Evolutionary conservation across 64 coral and sea anemone genomes (phyloP).

Genomic region (Cladopsammia gracilis): DNA sequence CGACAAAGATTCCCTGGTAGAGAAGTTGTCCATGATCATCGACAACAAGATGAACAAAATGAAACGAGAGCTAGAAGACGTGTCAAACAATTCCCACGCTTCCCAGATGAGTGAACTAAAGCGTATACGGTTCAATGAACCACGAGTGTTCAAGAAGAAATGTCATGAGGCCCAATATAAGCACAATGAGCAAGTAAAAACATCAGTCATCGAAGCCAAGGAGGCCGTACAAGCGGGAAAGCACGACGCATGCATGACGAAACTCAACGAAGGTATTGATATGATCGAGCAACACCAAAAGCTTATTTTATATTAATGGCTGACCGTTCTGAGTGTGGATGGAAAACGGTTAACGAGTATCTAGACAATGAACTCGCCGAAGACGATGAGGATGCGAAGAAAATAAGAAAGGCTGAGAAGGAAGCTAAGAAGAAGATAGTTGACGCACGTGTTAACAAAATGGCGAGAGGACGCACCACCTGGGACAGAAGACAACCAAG

Average conservation of each 20-base stretch:
- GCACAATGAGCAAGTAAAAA: not conserved
- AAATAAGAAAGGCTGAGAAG: conserved; percentile 53
- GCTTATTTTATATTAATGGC: conserved; percentile 15
- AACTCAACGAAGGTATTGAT: not conserved
- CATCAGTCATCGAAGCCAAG: not conserved
- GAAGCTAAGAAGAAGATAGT: conserved; percentile 38
- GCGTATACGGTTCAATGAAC: not conserved
- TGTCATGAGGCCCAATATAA: not conserved
- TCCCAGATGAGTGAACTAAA: not conserved
- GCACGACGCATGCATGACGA: not conserved
- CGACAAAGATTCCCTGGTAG: no score
- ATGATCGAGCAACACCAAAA: conserved; percentile 3
- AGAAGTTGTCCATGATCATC: no score
- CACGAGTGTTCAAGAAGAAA: not conserved
- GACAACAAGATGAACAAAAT: no score
- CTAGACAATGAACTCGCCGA: conserved; percentile 56
- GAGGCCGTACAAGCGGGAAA: not conserved
- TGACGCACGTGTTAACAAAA: not conserved
- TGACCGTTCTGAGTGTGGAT: conserved; percentile 14
- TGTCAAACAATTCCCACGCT: not conserved
- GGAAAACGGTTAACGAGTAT: conserved; percentile 32
- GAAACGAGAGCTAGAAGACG: no score
- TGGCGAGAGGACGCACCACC: not conserved
- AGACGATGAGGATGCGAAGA: conserved; percentile 41
- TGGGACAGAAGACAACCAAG: not conserved